Evolutionary conservation across 1,140 invertebrate species (phyloP).

Genomic region (Drosophila mauritiana): DNA sequence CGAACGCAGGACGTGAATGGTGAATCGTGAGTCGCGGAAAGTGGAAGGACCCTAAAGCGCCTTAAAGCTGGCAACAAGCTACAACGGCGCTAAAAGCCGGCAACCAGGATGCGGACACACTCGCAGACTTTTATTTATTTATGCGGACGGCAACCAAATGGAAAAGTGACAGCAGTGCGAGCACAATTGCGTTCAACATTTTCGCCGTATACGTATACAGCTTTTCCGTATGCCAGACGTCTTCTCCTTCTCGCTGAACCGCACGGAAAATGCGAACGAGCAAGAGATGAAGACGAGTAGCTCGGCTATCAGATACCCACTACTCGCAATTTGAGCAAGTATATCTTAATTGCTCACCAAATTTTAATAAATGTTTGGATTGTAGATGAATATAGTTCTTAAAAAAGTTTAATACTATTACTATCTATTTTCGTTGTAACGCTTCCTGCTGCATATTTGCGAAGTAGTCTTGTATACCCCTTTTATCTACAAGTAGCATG

Average conservation of each 20-base stretch:
- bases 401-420: no score
- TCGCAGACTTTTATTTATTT: constrained; percentile 58
- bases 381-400: no score
- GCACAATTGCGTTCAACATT: constrained; percentile 32
- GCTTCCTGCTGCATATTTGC: no score
- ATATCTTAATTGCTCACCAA: no score
- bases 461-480: no score
- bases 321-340: no score
- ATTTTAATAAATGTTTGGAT: no score
- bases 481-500: no score
- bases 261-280: constrained; percentile 5
- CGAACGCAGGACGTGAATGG: background rate
- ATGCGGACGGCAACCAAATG: constrained; percentile 51
- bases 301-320: no score
- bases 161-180: constrained; percentile 60
- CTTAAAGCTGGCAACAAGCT: constrained; percentile 56
- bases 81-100: constrained; percentile 1
- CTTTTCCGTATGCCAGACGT: constrained; percentile 26
- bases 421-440: no score
- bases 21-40: constrained; percentile 6
- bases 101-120: constrained; percentile 12
- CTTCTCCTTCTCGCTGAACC: constrained; percentile 4
- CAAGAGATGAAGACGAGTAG: background rate
- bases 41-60: constrained; percentile 23
- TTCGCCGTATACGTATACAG: constrained; percentile 1